These are phyloP conservation scores for Pharmacophagus antenor DNA, from an alignment of 2,888 invertebrate species.

Conservation along the genomic window DNA sequence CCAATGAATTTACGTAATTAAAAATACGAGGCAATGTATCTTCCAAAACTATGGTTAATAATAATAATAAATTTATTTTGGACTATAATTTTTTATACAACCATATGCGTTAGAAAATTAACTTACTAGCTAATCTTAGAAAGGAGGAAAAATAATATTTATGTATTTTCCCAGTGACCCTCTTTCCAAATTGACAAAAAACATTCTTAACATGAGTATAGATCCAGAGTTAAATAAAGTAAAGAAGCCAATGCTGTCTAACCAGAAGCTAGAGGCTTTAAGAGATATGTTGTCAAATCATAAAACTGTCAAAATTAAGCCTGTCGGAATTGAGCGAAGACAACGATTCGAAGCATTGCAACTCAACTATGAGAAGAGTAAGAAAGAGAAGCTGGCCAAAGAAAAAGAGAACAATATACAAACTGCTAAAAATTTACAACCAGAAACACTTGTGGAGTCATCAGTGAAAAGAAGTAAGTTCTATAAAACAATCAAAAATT, in stretches of 20 bases:
- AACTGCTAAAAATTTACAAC: constrained; percentile 31
- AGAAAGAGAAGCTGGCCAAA: constrained; percentile 48
- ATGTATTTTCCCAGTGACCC: constrained; percentile 68
- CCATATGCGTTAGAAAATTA: too few species aligned
- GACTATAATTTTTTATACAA: too few species aligned
- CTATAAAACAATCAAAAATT: too few species aligned
- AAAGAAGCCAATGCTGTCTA: constrained; percentile 64
- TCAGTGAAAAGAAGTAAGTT: constrained; percentile 37
- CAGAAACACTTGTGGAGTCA: constrained; percentile 30
- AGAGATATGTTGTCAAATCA: constrained; percentile 74
- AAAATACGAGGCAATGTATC: too few species aligned
- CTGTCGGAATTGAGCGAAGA: constrained; percentile 68
- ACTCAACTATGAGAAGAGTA: constrained; percentile 58
- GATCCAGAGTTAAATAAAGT: constrained; percentile 61
- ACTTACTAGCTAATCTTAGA: too few species aligned
- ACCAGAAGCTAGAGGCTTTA: constrained; percentile 75
- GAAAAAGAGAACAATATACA: constrained; percentile 24
- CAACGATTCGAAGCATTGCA: constrained; percentile 62
- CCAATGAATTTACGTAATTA: too few species aligned
- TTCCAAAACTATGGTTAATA: too few species aligned
- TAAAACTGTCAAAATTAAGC: constrained; percentile 75
- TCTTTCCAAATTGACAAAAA: constrained; percentile 72
- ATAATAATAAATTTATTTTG: too few species aligned
- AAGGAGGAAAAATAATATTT: too few species aligned
- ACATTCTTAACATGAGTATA: constrained; percentile 75